Base-by-base conservation (phyloP, 2,113 vertebrate species). In the Daubentonia madagascariensis region DNA sequence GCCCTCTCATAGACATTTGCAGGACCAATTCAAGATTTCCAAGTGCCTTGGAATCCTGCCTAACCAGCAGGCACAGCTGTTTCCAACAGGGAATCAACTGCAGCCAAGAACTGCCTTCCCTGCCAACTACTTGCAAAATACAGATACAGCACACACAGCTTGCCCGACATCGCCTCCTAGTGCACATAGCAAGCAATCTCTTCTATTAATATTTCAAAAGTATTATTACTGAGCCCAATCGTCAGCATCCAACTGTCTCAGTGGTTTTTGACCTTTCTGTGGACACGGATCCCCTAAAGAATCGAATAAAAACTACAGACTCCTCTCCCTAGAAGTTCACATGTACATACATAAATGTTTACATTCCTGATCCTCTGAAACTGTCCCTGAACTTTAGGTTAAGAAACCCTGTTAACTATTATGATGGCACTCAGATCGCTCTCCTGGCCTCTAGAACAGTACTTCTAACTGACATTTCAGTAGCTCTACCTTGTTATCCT, bases 131-230 rank as follows among this genome's bases (percentile, higher is more conserved):
- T 35, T 43, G 59, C 8, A 17, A 45, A 18, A 6, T 0, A 18
- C 50, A 40, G 28, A 18, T 20, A 17, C 3, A 17, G 75, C 81
- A 61, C 40, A 17, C 48, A 23, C 43, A 16, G 81, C 59, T 85
- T 95, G 92, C 37, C 67, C 63, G 68, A 30, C 52, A 87, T 6
- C 35, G 4, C 96, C 94, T 50, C 79, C 97, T 97, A 80, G 95
- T 17, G 97, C 63, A 40, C 54, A 70, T 2, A 89, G 50, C 35
- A n/a, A 48, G 35, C 40, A 57, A 28, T 23, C n/a, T 30, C 65
- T 40, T 70, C 40, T n/a, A 16, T n/a, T n/a, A n/a, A n/a, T n/a
- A n/a, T 92, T 91, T 75, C 57, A 35, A 40, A 91, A 68, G 35
- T 35, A 54, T 8, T n/a, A 37, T 45, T 14, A 5, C 9, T 5